These are phyloP conservation scores for Cephus runcator DNA, from an alignment of 2,888 invertebrate genomes.

Conservation along the genomic window DNA sequence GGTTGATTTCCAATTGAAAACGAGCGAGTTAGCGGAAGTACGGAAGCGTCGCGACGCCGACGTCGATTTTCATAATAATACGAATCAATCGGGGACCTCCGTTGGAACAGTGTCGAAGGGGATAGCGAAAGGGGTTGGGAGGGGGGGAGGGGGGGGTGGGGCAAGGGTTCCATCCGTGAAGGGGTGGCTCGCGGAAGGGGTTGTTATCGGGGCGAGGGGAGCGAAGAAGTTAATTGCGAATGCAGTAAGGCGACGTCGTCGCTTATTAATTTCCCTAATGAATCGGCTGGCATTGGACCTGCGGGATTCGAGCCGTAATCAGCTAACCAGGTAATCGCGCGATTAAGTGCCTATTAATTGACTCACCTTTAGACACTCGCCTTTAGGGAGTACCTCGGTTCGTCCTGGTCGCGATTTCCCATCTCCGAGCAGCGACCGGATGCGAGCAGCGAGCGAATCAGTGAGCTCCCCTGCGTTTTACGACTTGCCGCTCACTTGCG, in stretches of 20 bases:
- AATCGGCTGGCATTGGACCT: conserved; percentile 31
- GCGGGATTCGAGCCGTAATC: conserved; percentile 8
- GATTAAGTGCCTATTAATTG: conserved; percentile 50
- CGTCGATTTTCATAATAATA: background rate
- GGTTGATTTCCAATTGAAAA: conserved; percentile 9
- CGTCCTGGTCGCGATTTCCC: background rate
- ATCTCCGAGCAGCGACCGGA: background rate
- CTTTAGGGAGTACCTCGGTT: background rate
- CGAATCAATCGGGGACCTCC: background rate
- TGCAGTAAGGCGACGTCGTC: conserved; percentile 22
- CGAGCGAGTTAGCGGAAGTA: background rate
- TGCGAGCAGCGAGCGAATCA: background rate
- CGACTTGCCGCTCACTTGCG: background rate
- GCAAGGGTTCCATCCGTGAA: background rate
- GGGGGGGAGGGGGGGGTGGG: no score
- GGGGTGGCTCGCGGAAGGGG: background rate
- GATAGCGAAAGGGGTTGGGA: background rate
- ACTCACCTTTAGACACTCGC: conserved; percentile 14
- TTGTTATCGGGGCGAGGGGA: conserved; percentile 5
- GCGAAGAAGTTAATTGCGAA: conserved; percentile 41
- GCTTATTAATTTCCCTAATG: conserved; percentile 51
- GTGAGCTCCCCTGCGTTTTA: background rate
- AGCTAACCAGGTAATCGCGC: conserved; percentile 35
- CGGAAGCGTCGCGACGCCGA: background rate
- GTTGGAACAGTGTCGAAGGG: background rate